A percentile compares a stretch with the other conserved stretches of the same genome.
These are phyloP conservation scores for Atlantisia rogersi DNA, from an alignment of 2,113 vertebrate genomes.

Conservation along the genomic window DNA sequence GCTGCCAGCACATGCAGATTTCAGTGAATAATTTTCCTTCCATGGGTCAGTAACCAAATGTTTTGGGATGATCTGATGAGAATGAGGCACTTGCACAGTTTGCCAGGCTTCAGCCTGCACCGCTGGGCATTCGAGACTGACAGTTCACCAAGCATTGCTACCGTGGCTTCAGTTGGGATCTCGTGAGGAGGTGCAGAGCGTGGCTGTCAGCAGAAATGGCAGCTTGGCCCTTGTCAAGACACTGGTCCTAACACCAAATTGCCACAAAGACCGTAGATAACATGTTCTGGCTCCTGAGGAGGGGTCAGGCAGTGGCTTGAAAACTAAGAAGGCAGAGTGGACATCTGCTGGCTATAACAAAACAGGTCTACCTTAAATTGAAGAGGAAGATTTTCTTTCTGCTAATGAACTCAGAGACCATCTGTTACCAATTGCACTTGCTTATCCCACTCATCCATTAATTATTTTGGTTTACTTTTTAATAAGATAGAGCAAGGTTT, in stretches of 20 bases:
- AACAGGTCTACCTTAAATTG: conserved; percentile 48
- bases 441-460: conserved; percentile 16
- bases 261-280: neutral
- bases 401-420: conserved; percentile 63
- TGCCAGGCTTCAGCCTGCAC: neutral
- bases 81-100: neutral
- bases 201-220: accelerated
- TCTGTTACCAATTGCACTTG: conserved; percentile 54
- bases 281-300: neutral
- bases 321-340: neutral
- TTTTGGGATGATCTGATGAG: neutral
- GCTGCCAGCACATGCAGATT: neutral
- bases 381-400: conserved; percentile 44
- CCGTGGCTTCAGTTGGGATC: neutral
- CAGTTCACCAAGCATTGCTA: neutral
- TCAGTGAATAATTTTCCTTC: neutral
- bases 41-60: neutral
- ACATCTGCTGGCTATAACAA: conserved; percentile 6
- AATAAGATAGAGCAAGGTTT: neutral
- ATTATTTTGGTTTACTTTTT: conserved; percentile 41
- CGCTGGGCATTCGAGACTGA: neutral
- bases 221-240: neutral
- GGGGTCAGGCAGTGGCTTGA: neutral
- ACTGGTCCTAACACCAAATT: neutral
- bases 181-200: accelerated